phyloP scores from a whole-genome alignment of 1,140 invertebrate genomes.

The Papilio dardanus region DNA sequence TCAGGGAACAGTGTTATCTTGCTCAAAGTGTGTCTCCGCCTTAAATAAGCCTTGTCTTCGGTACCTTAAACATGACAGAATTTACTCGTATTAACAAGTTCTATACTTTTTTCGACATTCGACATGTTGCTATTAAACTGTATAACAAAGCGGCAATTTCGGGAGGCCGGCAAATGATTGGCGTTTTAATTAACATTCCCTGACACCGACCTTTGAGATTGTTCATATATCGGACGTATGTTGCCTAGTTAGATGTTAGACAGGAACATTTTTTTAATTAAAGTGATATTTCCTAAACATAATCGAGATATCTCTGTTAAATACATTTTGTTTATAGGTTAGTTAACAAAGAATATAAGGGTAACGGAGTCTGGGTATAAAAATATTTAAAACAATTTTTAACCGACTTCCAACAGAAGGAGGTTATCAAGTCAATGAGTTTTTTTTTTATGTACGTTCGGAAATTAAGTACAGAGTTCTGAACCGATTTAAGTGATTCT shows the following conservation, averaged over 20 bases:
- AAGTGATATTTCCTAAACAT: background rate
- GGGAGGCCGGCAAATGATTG: slow-evolving; percentile 9
- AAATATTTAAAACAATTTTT: too few species aligned
- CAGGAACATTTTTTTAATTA: background rate
- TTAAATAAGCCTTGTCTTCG: background rate
- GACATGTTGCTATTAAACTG: slow-evolving; percentile 5
- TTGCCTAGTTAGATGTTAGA: background rate
- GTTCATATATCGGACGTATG: background rate
- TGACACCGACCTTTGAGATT: slow-evolving; percentile 20
- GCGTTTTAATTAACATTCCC: slow-evolving; percentile 19
- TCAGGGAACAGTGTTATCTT: too few species aligned
- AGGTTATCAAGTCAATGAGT: too few species aligned
- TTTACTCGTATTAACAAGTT: background rate
- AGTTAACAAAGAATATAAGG: too few species aligned
- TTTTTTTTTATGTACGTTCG: too few species aligned
- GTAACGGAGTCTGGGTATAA: too few species aligned
- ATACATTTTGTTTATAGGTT: too few species aligned
- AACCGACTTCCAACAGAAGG: too few species aligned
- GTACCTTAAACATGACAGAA: background rate
- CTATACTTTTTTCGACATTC: background rate
- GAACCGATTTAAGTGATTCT: too few species aligned
- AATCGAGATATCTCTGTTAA: too few species aligned
- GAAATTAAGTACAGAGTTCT: too few species aligned
- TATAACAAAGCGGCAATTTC: slow-evolving; percentile 20
- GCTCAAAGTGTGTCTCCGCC: too few species aligned